Conservation (phyloP, 2,797 vertebrate species). For the Salmo trutta region DNA sequence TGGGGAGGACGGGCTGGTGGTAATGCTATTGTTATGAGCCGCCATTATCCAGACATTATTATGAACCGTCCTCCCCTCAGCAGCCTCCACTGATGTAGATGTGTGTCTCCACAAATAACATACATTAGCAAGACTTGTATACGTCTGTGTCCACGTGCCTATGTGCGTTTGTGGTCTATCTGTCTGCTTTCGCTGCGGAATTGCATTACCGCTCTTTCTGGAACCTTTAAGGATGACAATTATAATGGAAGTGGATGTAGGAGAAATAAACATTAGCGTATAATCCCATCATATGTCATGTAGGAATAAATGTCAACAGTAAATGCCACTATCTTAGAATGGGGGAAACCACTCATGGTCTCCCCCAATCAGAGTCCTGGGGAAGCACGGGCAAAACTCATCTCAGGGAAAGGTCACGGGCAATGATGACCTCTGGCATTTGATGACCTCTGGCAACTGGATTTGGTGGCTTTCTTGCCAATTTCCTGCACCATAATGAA, state of each 20-base stretch:
- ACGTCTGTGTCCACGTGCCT: neutral
- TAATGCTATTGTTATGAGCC: too few relatives aligned
- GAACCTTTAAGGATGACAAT: slow-evolving; percentile 20
- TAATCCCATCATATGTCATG: slow-evolving; percentile 43
- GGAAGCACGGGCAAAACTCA: slow-evolving; percentile 51
- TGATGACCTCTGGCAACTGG: slow-evolving; percentile 56
- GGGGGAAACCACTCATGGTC: slow-evolving; percentile 36
- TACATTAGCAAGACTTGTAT: neutral
- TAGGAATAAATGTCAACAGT: slow-evolving; percentile 13
- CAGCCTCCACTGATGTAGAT: neutral
- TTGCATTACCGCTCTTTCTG: slow-evolving; percentile 17
- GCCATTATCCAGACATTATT: too few relatives aligned
- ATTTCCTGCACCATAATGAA: slow-evolving; percentile 58
- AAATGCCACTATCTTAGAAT: slow-evolving; percentile 38
- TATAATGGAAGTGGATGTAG: slow-evolving; percentile 31
- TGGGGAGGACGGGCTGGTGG: too few relatives aligned
- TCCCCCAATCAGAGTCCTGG: slow-evolving; percentile 60
- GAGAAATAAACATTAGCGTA: slow-evolving; percentile 41
- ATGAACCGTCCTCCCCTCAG: too few relatives aligned
- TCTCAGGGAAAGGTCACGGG: slow-evolving; percentile 63
- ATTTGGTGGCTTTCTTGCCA: slow-evolving; percentile 65
- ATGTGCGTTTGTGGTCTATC: slow-evolving; percentile 7
- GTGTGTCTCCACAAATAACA: slow-evolving; percentile 1
- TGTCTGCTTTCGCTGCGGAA: slow-evolving; percentile 18
- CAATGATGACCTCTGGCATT: slow-evolving; percentile 60